Base-by-base conservation (phyloP, 2,888 invertebrate species). In the Cordilura impudica region DNA sequence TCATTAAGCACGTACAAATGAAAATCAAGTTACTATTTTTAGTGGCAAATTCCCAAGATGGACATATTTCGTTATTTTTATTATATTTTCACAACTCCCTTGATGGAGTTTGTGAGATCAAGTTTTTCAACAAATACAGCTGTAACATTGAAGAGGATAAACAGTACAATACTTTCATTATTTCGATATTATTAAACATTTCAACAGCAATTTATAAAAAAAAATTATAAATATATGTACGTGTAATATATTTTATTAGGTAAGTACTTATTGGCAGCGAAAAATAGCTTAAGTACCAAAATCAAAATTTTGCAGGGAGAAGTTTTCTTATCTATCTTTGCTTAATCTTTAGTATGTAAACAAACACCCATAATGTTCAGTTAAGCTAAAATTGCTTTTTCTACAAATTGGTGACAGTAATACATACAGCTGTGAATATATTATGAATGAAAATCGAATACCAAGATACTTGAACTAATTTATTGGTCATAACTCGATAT, bases 21-120 rank as follows among this genome's bases (percentile, higher is more conserved):
- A 23, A 66, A 60, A 73, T 58, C 56, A 56, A 65, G 49, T 67
- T 77, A 61, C 39, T 56, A 26, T 45, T 65, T 12, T 65, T 60
- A 58, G 8, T 51, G n/a, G 45, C 29, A 18, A 67, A 76, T 76
- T 79, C 79, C 79, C 79, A 51, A 51, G 79, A 35, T 72, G 79
- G 58, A 75, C 56, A 79, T 76, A 79, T 66, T 75, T 75, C 71
- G 45, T 71, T 67, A 79, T 75, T 76, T 76, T 67, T 56, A 76
- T 76, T 76, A 63, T 21, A 31, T 60, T 19, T 66, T 18, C 23
- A 63, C 21, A 58, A 71, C 56, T 75, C 75, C 79, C 75, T 67
- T 63, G 79, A 39, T 75, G 51, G 14, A 63, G 63, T 67, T 79
- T 31, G n/a, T 75, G 56, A 7, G 61, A 75, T 63, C 60, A 56